Conservation (phyloP, 2,113 vertebrate species). For the Lates calcarifer region DNA sequence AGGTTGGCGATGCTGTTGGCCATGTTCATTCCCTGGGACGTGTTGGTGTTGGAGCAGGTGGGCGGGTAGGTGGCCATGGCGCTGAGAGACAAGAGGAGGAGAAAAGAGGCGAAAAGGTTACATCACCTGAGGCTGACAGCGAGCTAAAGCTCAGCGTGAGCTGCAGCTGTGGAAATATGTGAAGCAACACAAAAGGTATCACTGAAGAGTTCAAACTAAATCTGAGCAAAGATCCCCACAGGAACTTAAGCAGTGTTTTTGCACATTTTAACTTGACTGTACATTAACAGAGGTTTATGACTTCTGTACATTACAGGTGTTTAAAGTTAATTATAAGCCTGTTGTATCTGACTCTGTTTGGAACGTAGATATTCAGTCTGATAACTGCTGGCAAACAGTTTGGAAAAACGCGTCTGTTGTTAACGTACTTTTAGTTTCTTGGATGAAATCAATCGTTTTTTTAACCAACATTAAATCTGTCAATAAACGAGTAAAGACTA, state of each 20-base stretch:
- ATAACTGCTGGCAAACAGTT: too few relatives aligned
- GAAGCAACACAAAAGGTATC: conserved; percentile 11
- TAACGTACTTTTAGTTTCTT: background rate
- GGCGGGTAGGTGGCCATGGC: conserved; percentile 96
- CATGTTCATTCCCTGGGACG: conserved; percentile 98
- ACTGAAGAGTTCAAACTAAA: background rate
- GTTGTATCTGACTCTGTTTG: too few relatives aligned
- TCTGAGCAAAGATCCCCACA: conserved; percentile 9
- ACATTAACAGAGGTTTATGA: background rate
- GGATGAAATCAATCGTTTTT: background rate
- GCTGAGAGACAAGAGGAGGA: conserved; percentile 78
- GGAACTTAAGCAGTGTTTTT: conserved; percentile 2
- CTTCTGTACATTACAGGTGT: background rate
- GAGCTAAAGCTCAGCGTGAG: conserved; percentile 37
- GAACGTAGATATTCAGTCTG: too few relatives aligned
- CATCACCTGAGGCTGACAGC: conserved; percentile 32
- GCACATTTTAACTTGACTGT: background rate
- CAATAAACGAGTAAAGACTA: background rate
- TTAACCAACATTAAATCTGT: too few relatives aligned
- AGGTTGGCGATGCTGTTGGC: conserved; percentile 99
- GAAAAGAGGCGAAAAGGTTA: conserved; percentile 45
- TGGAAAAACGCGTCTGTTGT: background rate
- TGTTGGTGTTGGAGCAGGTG: conserved; percentile 94
- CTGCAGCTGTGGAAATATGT: conserved; percentile 60
- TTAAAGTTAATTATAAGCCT: background rate